phyloP scores from a whole-genome alignment of 1,140 invertebrate genomes.

The Maconellicoccus hirsutus region DNA sequence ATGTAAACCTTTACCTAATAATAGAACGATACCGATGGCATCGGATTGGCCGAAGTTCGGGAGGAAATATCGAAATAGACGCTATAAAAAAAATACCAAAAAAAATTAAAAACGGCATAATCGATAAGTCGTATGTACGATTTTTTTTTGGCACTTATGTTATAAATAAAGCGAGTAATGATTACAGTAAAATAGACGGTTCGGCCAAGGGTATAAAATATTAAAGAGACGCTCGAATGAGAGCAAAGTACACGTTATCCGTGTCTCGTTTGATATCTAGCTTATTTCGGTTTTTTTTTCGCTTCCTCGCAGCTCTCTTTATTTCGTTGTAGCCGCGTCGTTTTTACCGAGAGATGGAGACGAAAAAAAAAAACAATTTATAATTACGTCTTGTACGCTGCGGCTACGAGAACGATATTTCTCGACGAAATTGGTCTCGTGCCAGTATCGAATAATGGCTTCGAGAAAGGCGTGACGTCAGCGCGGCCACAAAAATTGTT shows the following conservation, averaged over 20 bases:
- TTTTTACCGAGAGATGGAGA: background rate
- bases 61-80: too few species aligned
- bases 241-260: too few species aligned
- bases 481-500: background rate
- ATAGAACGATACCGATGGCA: too few species aligned
- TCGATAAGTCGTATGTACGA: too few species aligned
- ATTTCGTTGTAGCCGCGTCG: background rate
- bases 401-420: background rate
- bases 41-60: too few species aligned
- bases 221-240: background rate
- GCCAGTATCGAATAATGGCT: background rate
- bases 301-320: background rate
- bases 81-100: too few species aligned
- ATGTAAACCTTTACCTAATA: too few species aligned
- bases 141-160: background rate
- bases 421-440: background rate
- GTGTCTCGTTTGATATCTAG: too few species aligned
- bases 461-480: slow-evolving; percentile 5
- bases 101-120: too few species aligned
- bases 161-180: background rate
- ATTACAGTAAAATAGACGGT: background rate
- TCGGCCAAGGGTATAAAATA: slow-evolving; percentile 3
- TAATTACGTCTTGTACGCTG: background rate
- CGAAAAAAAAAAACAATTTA: background rate
- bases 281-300: background rate